A percentile compares a stretch with the other conserved stretches of the same genome.
Conservation (phyloP, 1,140 invertebrate genomes). For the Coelopa frigida region DNA sequence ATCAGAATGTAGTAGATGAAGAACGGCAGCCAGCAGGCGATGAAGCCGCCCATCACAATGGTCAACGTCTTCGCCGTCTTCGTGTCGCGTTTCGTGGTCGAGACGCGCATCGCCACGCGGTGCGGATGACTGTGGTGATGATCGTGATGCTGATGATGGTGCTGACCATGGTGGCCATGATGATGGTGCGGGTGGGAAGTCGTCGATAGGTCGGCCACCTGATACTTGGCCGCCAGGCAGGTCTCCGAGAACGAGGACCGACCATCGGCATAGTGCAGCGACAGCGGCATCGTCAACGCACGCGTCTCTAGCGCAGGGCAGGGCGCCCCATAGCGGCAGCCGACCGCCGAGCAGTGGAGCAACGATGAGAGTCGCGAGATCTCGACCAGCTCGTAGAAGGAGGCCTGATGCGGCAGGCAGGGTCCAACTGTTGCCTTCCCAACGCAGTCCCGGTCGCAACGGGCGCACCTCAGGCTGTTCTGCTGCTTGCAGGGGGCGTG, state of each 20-base stretch:
- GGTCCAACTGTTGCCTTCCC: constrained; percentile 20
- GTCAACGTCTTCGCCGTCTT: constrained; percentile 87
- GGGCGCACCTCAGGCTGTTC: constrained; percentile 24
- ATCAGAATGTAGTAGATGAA: constrained; percentile 79
- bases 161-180: constrained; percentile 12
- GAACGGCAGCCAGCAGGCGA: constrained; percentile 85
- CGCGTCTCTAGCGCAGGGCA: constrained; percentile 9
- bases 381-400: constrained; percentile 39
- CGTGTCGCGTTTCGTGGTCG: constrained; percentile 62
- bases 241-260: constrained; percentile 26
- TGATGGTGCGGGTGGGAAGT: constrained; percentile 11
- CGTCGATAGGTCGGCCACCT: constrained; percentile 1
- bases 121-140: constrained; percentile 20
- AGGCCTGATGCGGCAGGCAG: constrained; percentile 29
- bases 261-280: constrained; percentile 28
- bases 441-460: constrained; percentile 20
- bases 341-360: constrained; percentile 31
- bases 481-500: constrained; percentile 9
- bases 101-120: constrained; percentile 49
- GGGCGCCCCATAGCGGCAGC: constrained; percentile 26
- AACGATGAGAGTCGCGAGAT: constrained; percentile 35
- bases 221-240: constrained; percentile 20
- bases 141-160: constrained; percentile 14
- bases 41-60: constrained; percentile 85
- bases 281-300: constrained; percentile 15